phyloP scores from a whole-genome alignment of 2,888 invertebrate species.

The Archaeoteleia sp. region DNA sequence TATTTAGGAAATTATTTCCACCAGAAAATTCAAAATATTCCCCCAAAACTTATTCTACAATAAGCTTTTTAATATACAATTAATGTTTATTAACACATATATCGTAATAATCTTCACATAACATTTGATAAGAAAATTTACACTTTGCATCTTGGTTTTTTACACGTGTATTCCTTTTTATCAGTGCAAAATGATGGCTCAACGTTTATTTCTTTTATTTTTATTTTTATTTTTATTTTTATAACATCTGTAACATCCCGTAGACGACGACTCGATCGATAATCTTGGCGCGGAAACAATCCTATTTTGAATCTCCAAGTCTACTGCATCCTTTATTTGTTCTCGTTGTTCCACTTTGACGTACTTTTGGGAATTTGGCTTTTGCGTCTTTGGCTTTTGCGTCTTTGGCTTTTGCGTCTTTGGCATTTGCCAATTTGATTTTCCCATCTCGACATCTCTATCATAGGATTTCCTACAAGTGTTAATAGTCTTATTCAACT shows the following conservation, averaged over 20 bases:
- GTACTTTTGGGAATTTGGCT: slow-evolving; percentile 39
- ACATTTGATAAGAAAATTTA: too few relatives aligned
- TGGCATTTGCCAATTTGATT: slow-evolving; percentile 23
- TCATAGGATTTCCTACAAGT: slow-evolving; percentile 25
- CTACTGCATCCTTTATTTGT: slow-evolving; percentile 43
- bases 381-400: slow-evolving; percentile 26
- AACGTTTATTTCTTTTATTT: slow-evolving; percentile 41
- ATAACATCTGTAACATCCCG: slow-evolving; percentile 64
- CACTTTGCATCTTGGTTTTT: too few relatives aligned
- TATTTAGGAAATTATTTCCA: too few relatives aligned
- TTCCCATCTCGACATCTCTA: slow-evolving; percentile 35
- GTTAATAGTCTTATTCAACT: too few relatives aligned
- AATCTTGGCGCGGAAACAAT: slow-evolving; percentile 31
- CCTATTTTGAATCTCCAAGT: slow-evolving; percentile 52
- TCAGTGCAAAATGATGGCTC: too few relatives aligned
- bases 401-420: slow-evolving; percentile 29
- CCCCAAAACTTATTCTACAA: too few relatives aligned
- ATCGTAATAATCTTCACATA: too few relatives aligned
- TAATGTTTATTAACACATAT: too few relatives aligned
- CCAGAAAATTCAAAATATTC: too few relatives aligned
- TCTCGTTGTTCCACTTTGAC: slow-evolving; percentile 47
- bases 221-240: slow-evolving; percentile 60
- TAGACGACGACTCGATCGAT: slow-evolving; percentile 58
- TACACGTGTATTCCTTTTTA: too few relatives aligned
- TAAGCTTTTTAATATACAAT: too few relatives aligned